Evolutionary conservation across 2,888 invertebrate species (phyloP).

Genomic region (Nymphalis c-album): DNA sequence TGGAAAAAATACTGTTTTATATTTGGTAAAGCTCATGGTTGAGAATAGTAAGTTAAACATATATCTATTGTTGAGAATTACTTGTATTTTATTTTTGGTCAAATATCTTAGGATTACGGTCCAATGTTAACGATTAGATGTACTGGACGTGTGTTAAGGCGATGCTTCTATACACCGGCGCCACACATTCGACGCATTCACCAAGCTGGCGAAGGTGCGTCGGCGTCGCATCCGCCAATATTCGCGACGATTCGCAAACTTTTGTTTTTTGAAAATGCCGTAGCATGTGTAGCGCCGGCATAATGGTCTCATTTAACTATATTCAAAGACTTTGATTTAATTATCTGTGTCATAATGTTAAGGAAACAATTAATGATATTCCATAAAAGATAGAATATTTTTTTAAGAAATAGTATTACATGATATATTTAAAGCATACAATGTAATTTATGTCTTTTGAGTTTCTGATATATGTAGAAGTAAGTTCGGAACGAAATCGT

Average conservation of each 20-base stretch:
- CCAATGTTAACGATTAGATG: slow-evolving; percentile 68
- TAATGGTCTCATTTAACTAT: slow-evolving; percentile 8
- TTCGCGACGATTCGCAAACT: no score
- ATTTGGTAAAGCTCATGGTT: slow-evolving; percentile 59
- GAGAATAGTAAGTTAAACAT: slow-evolving; percentile 55
- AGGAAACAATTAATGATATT: slow-evolving; percentile 3
- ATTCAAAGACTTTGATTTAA: slow-evolving; percentile 2
- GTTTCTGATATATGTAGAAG: background rate
- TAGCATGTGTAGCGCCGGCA: slow-evolving; percentile 3
- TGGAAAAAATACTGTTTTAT: slow-evolving; percentile 49
- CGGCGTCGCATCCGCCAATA: no score
- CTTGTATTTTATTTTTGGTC: slow-evolving; percentile 78
- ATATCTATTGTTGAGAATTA: slow-evolving; percentile 74
- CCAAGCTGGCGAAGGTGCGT: no score
- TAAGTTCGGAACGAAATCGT: background rate
- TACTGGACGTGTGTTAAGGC: slow-evolving; percentile 57
- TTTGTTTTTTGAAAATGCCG: no score
- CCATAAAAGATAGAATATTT: background rate
- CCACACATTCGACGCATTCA: background rate
- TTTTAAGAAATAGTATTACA: slow-evolving; percentile 3
- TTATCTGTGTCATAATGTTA: background rate
- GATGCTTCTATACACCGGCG: slow-evolving; percentile 43
- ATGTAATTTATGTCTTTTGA: slow-evolving; percentile 1
- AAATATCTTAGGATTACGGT: slow-evolving; percentile 60
- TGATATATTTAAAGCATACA: background rate